Base-by-base conservation (phyloP, 1,140 invertebrate species). In the Tigriopus japonicus region DNA sequence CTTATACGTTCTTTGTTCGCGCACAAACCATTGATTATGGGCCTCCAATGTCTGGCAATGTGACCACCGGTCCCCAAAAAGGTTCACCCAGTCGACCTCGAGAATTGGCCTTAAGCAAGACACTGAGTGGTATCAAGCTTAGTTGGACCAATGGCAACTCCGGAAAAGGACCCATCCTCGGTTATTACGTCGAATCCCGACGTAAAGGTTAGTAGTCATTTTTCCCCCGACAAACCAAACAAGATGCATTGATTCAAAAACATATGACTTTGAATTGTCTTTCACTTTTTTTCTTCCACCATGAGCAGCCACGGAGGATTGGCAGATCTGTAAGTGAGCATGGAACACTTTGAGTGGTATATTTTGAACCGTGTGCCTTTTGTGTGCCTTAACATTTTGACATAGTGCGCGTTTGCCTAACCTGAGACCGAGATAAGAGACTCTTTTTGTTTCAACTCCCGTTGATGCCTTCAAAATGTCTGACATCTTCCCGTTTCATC, bases 31-130 rank as follows among this genome's bases (percentile, higher is more conserved):
- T 84, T 53, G 86, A 87, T 67, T 81, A 83, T 70, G 88, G 88
- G 0, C 85, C 84, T 0, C 63, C 67, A 52, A 64, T 67, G 19
- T 78, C 76, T 42, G 83, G 78, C 56, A 91, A 90, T 71, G 85
- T 92, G 5, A 93, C 85, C 6, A 95, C 90, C 0, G 92, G 91
- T 21, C 90, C 91, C n/a, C 91, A 95, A 66, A 71, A 82, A 68
- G 91, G 88, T 41, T 91, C 89, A 0, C 92, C 93, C 15, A 79
- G 78, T 41, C 74, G 80, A 15, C 85, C 86, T 0, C 81, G 77
- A 52, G 80, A 82, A 67, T 76, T 94, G 2, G 75, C 70, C 15
- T 69, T 94, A 3, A 75, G 77, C 12, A 85, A 85, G 71, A 86
- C 85, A 19, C 78, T 84, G n/a, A 85, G 85, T 3, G 83, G 81